Evolutionary conservation across 1,140 invertebrate genomes (phyloP).

Genomic region (Drosophila nigromelanica): DNA sequence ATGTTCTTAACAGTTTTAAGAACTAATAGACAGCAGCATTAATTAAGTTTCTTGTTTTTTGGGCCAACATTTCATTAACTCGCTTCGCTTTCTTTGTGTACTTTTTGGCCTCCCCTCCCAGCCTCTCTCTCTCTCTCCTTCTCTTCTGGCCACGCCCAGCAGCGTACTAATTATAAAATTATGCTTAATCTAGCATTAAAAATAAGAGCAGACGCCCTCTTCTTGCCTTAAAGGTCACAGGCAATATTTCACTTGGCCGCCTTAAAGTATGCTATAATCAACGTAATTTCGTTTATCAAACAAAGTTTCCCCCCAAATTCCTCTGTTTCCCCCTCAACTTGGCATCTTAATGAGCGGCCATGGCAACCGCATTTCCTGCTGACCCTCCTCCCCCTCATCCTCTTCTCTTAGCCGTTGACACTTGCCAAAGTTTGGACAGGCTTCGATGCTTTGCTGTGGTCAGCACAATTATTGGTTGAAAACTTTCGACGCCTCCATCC

Average conservation of each 20-base stretch:
- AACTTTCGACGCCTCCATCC: conserved; percentile 9
- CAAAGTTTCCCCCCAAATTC: neutral
- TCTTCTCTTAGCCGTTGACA: conserved; percentile 1
- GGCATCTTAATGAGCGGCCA: conserved; percentile 39
- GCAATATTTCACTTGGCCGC: conserved; percentile 51
- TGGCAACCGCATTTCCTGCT: conserved; percentile 23
- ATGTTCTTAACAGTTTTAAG: neutral
- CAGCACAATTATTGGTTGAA: conserved; percentile 13
- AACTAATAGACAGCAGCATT: conserved; percentile 16
- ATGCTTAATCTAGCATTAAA: conserved; percentile 65
- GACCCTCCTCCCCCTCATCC: neutral
- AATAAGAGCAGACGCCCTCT: neutral
- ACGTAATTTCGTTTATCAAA: conserved; percentile 50
- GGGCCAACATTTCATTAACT: conserved; percentile 17
- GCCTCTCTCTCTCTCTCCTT: neutral
- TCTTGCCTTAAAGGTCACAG: conserved; percentile 30
- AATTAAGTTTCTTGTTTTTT: conserved; percentile 13
- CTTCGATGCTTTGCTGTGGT: conserved; percentile 20
- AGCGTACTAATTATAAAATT: conserved; percentile 59
- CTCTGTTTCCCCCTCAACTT: neutral
- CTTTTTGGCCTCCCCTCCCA: neutral
- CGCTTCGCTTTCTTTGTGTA: conserved; percentile 8
- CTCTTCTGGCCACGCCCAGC: conserved; percentile 21
- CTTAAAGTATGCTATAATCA: conserved; percentile 49
- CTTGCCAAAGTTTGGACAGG: conserved; percentile 28